These are phyloP conservation scores for Dreissena rostriformis DNA, from an alignment of 1,140 invertebrate species.

Conservation along the genomic window DNA sequence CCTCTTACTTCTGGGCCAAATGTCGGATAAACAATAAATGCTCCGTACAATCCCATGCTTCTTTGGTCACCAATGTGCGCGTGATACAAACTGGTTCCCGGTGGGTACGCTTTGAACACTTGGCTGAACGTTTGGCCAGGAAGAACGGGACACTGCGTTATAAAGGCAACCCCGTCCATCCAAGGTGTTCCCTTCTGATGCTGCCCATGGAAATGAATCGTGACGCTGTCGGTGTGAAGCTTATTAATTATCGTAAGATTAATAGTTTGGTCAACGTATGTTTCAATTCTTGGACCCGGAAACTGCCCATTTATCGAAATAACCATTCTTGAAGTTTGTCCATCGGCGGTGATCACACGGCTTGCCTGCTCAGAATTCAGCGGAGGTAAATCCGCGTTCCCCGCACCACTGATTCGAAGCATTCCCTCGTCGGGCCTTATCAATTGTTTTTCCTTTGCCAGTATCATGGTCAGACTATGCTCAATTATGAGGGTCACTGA, in stretches of 20 bases:
- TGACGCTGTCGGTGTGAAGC: constrained; percentile 90
- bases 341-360: constrained; percentile 69
- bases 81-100: constrained; percentile 77
- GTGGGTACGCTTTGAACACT: constrained; percentile 77
- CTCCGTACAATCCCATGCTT: constrained; percentile 72
- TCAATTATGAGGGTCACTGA: constrained; percentile 6
- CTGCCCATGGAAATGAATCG: constrained; percentile 94
- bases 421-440: too few relatives aligned
- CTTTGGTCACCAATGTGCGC: constrained; percentile 73
- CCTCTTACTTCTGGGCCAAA: not conserved
- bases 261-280: constrained; percentile 92
- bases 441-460: constrained; percentile 11
- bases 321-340: constrained; percentile 62
- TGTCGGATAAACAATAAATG: constrained; percentile 65
- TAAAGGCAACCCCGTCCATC: constrained; percentile 94
- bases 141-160: constrained; percentile 94
- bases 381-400: too few relatives aligned
- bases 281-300: constrained; percentile 83
- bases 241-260: constrained; percentile 92
- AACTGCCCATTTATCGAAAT: constrained; percentile 69
- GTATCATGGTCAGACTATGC: constrained; percentile 36
- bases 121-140: constrained; percentile 93
- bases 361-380: too few relatives aligned
- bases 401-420: too few relatives aligned
- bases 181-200: constrained; percentile 91